Conservation (phyloP, 2,888 invertebrate species). For the Ophion costatus region DNA sequence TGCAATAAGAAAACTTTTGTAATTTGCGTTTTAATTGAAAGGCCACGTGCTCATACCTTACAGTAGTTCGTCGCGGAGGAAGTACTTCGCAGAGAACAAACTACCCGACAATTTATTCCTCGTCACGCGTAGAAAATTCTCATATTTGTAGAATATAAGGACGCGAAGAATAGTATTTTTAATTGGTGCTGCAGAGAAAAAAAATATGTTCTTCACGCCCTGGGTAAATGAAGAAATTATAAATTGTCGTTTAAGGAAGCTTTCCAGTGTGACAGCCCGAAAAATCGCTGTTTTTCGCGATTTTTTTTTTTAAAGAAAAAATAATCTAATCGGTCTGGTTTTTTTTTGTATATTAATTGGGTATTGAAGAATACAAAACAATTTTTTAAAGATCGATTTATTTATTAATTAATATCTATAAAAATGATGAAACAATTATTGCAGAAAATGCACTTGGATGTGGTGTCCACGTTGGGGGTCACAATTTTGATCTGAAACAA, state of each 20-base stretch:
- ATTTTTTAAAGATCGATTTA: no score
- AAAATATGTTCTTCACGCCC: neutral
- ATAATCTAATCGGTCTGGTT: no score
- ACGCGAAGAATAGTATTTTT: neutral
- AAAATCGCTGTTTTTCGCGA: no score
- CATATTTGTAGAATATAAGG: neutral
- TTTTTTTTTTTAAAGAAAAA: no score
- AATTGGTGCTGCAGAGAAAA: neutral
- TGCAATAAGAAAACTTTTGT: neutral
- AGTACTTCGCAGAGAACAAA: neutral
- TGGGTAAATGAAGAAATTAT: neutral
- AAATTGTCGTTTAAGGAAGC: neutral
- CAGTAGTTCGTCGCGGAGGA: neutral
- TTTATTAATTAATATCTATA: no score
- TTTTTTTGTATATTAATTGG: no score
- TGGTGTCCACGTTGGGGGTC: no score
- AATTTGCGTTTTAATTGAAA: conserved; percentile 15
- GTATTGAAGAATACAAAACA: no score
- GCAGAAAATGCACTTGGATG: no score
- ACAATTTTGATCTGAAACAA: no score
- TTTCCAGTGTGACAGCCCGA: no score
- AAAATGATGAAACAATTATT: no score
- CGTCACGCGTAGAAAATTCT: neutral
- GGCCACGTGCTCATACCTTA: neutral
- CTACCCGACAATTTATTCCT: neutral